Evolutionary conservation across 2,888 invertebrate species (phyloP), one percentile per base, ranked within the genome.

Genomic region (Dexiosoma caninum): DNA sequence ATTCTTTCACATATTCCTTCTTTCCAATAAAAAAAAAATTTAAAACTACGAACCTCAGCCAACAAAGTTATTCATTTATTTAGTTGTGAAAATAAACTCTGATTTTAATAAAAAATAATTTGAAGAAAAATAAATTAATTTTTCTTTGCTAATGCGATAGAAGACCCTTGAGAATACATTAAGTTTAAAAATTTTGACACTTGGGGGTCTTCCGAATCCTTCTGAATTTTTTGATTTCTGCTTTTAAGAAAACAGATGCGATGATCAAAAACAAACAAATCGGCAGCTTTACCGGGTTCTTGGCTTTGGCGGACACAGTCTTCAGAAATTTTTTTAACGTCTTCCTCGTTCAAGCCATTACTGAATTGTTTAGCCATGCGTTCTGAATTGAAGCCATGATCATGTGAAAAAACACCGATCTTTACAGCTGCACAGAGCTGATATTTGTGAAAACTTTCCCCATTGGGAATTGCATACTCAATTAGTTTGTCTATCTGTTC

Each of bases 211-310:
- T n/a, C n/a, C n/a, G n/a, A n/a, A n/a, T n/a, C n/a, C n/a, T n/a
- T n/a, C n/a, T n/a, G n/a, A n/a, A n/a, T n/a, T n/a, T n/a, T n/a
- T n/a, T n/a, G n/a, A n/a, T n/a, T n/a, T n/a, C n/a, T 86, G 75
- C 87, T 89, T 42, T 83, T 78, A 85, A 88, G 86, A 72, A 90
- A 75, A 82, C 90, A 90, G 71, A 83, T 84, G 78, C 89, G 87
- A 23, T 87, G 88, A 12, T 89, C 87, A 85, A 85, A 90, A 4
- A 88, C 89, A 87, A 88, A 88, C 9, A 85, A 85, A 70, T 90
- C 89, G 12, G 72, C 57, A 4, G 83, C 78, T 46, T 86, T 84
- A 62, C 86, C 85, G 35, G 86, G 86, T 55, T 88, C 83, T 4
- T 83, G 83, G 57, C 88, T 86, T 66, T 85, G 85, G 66, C 89